These are phyloP conservation scores for Fringilla coelebs DNA, from an alignment of 2,797 vertebrate genomes.

Conservation along the genomic window DNA sequence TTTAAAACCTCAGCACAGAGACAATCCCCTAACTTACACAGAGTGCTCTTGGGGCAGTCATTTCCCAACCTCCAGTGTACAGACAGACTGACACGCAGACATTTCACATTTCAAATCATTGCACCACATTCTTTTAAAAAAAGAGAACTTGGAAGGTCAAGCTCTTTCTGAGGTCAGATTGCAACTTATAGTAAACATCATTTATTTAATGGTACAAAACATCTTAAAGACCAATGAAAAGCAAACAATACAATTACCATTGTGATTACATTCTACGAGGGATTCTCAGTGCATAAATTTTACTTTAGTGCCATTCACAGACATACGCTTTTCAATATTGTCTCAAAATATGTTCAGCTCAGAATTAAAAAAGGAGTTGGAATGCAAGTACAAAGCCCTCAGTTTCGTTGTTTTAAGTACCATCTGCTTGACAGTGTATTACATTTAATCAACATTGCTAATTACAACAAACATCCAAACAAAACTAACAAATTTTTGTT, in stretches of 20 bases:
- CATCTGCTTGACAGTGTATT: conserved; percentile 46
- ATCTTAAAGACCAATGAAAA: neutral
- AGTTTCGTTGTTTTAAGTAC: conserved; percentile 46
- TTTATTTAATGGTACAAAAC: neutral
- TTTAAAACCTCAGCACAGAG: neutral
- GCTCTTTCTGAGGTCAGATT: neutral
- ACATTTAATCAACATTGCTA: conserved; percentile 49
- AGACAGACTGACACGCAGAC: neutral
- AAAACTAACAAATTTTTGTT: conserved; percentile 1
- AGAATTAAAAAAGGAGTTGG: conserved; percentile 20
- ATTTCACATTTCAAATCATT: neutral
- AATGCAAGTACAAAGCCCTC: conserved; percentile 53
- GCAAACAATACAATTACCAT: conserved; percentile 1
- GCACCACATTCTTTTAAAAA: neutral
- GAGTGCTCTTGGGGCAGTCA: neutral
- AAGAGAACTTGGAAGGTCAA: neutral
- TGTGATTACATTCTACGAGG: neutral
- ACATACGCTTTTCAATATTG: conserved; percentile 19
- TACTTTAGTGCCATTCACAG: neutral
- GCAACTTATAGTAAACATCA: neutral
- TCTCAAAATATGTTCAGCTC: conserved; percentile 41
- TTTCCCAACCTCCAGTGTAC: neutral
- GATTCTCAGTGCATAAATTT: neutral
- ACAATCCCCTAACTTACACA: neutral
- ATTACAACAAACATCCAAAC: conserved; percentile 58